These are phyloP conservation scores for Cheilosia vernalis DNA, from an alignment of 2,888 invertebrate genomes.

Conservation along the genomic window DNA sequence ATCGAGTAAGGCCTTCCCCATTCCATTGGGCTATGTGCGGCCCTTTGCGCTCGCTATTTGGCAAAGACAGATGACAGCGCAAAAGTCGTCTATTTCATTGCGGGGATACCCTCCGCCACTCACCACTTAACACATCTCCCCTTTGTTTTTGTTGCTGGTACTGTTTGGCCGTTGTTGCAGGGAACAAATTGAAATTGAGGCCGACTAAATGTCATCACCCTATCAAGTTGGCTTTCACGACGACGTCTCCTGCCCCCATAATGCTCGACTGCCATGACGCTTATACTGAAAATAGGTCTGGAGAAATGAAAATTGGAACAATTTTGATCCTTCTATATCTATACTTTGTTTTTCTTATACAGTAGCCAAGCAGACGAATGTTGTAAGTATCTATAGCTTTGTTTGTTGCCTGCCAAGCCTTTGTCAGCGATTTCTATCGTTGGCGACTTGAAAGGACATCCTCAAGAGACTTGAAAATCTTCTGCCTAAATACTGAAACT, in stretches of 20 bases:
- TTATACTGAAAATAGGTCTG: conserved; percentile 58
- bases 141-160: conserved; percentile 25
- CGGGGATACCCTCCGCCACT: background rate
- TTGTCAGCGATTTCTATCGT: conserved; percentile 46
- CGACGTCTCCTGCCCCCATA: background rate
- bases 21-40: background rate
- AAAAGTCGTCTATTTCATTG: conserved; percentile 61
- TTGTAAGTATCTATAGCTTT: background rate
- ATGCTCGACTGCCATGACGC: conserved; percentile 16
- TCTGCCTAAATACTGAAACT: conserved; percentile 65
- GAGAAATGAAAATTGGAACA: conserved; percentile 70
- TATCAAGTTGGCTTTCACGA: conserved; percentile 53
- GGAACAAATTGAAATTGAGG: conserved; percentile 70
- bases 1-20: conserved; percentile 35
- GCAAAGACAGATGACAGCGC: conserved; percentile 70
- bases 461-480: conserved; percentile 45
- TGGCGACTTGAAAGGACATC: conserved; percentile 40
- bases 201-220: conserved; percentile 74
- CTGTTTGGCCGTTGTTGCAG: conserved; percentile 33
- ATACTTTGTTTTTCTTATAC: conserved; percentile 32
- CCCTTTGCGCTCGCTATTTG: conserved; percentile 24
- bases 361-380: conserved; percentile 3
- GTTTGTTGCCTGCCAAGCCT: conserved; percentile 25
- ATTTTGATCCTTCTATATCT: conserved; percentile 63
- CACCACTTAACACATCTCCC: background rate